A percentile compares a stretch with the other conserved stretches of the same genome.
phyloP scores from a whole-genome alignment of 2,797 vertebrate genomes.

The Tiaroga cobitis region DNA sequence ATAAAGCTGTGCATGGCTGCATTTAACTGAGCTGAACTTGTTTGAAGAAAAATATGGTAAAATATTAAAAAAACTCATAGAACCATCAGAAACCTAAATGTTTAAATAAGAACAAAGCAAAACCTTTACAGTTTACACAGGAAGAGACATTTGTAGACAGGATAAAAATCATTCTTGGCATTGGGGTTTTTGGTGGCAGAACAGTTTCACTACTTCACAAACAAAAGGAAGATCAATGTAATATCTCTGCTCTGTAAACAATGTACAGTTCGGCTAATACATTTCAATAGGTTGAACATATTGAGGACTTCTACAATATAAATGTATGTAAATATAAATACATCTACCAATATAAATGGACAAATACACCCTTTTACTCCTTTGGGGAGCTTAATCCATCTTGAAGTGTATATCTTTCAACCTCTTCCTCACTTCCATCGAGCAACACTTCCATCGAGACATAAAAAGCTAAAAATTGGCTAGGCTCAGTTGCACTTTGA shows the following conservation, averaged over 20 bases:
- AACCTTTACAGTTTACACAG: constrained; percentile 18
- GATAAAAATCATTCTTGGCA: constrained; percentile 26
- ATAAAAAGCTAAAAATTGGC: constrained; percentile 16
- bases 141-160: constrained; percentile 21
- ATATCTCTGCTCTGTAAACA: constrained; percentile 28
- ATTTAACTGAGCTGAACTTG: constrained; percentile 4
- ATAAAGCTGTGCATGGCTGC: constrained; percentile 5
- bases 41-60: not conserved
- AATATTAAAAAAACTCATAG: not conserved
- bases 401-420: constrained; percentile 9
- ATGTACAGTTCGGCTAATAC: constrained; percentile 21
- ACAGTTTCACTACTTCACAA: constrained; percentile 34
- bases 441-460: constrained; percentile 15
- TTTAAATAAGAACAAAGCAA: constrained; percentile 22
- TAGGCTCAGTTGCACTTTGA: constrained; percentile 35
- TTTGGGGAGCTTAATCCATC: constrained; percentile 9
- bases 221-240: constrained; percentile 36
- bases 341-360: constrained; percentile 24
- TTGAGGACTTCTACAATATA: constrained; percentile 4
- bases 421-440: not conserved
- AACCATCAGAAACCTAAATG: not conserved
- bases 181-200: constrained; percentile 33
- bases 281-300: not conserved
- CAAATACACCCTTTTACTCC: constrained; percentile 15
- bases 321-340: constrained; percentile 45